Evolutionary conservation across 2,113 vertebrate species (phyloP), one percentile per base, ranked within the genome.

Genomic region (Phoenicopterus ruber): DNA sequence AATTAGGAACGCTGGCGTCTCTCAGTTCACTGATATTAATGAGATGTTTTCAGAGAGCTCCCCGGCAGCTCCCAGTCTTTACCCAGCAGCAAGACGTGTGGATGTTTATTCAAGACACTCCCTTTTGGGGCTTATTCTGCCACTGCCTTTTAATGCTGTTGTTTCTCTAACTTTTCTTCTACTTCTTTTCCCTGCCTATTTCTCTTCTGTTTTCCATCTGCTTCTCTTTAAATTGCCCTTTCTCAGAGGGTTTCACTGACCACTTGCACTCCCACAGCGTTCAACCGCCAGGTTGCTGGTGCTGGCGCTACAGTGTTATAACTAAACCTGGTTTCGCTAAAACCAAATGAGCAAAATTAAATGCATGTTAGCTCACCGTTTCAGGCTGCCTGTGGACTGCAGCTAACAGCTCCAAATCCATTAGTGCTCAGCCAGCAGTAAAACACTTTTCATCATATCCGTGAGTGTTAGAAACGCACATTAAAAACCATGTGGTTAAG

Each of bases 391-490:
- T 79, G 61, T 65, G 84, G 92, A 72, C 80, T 92, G 52, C 65
- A 84, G 28, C 59, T 93, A 63, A 42, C 67, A 74, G 72, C 76
- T 94, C 40, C 76, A 83, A 73, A 94, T 88, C 92, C 76, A 73
- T 92, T 93, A 95, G 59, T 81, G 67, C 58, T 90, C 90, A 96
- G 82, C 76, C 88, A 88, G 76, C 79, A 93, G 79, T 92, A 88
- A 95, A 95, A 90, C 72, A 55, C 79, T 94, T 86, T 70, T 94
- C 59, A 86, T 88, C 88, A n/a, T 50, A 70, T 81, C 69, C 13
- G 7, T n/a, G 46, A 95, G 67, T 83, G 76, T 16, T 86, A 87
- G 82, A 93, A 94, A 83, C 1, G 13, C 55, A 34, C 70, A 83
- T 92, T 83, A 92, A 94, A 86, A 83, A 5, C 13, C 76, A 17